Conservation (phyloP, 2,888 invertebrate genomes). For the Sialis fuliginosa region DNA sequence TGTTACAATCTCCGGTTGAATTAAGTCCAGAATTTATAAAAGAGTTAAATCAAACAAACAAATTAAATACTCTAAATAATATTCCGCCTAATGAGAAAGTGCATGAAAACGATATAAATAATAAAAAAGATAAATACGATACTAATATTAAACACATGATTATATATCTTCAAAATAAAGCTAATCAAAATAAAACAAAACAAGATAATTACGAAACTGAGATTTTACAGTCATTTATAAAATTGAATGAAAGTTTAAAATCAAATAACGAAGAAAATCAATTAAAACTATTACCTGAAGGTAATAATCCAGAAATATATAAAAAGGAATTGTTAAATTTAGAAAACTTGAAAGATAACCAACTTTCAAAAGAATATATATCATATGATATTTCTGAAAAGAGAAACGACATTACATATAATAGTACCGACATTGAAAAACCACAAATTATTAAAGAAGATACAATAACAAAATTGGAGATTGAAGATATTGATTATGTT, state of each 20-base stretch:
- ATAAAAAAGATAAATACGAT: background rate
- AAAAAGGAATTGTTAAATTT: background rate
- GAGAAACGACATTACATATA: no score
- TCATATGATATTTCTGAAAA: no score
- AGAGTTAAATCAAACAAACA: no score
- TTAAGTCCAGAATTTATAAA: slow-evolving; percentile 1
- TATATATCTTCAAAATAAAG: slow-evolving; percentile 1
- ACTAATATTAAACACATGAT: slow-evolving; percentile 5
- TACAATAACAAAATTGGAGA: no score
- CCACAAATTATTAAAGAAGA: no score
- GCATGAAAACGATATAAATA: no score
- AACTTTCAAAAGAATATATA: no score
- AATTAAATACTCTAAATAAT: no score
- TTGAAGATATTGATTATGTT: no score
- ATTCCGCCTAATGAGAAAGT: no score
- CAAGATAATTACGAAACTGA: background rate
- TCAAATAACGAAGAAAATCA: background rate
- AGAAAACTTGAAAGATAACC: background rate
- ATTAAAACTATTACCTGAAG: background rate
- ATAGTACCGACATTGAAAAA: no score
- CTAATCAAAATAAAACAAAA: background rate
- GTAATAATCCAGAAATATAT: background rate
- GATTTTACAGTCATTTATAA: background rate
- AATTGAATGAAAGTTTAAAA: background rate
- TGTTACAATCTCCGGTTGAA: slow-evolving; percentile 3